A percentile compares a stretch with the other conserved stretches of the same genome.
phyloP scores from a whole-genome alignment of 2,888 invertebrate species.

The Noctua pronuba region DNA sequence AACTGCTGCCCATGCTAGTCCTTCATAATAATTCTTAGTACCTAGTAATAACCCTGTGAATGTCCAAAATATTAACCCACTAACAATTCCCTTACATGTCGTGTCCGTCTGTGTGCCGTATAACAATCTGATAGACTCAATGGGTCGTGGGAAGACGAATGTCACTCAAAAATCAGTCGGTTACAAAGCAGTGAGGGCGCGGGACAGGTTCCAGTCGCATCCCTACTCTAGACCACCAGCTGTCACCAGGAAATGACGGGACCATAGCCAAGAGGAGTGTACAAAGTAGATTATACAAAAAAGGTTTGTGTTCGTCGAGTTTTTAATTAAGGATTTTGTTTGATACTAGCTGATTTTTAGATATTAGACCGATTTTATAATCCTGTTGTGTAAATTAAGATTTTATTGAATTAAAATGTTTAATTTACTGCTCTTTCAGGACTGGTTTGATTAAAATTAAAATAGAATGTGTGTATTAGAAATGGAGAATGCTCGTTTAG shows the following conservation, averaged over 20 bases:
- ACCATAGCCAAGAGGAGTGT: slow-evolving; percentile 25
- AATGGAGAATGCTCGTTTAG: slow-evolving; percentile 17
- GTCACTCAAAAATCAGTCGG: slow-evolving; percentile 85
- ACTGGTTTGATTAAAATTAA: slow-evolving; percentile 34
- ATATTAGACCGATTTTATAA: slow-evolving; percentile 10
- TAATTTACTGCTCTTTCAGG: slow-evolving; percentile 15
- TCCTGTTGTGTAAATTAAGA: slow-evolving; percentile 33
- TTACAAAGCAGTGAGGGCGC: slow-evolving; percentile 84
- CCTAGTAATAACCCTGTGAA: slow-evolving; percentile 14
- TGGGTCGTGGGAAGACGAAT: slow-evolving; percentile 69
- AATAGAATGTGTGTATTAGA: slow-evolving; percentile 5
- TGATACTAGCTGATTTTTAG: slow-evolving; percentile 35
- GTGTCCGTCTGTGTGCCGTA: slow-evolving; percentile 67
- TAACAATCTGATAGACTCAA: slow-evolving; percentile 81
- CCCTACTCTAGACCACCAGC: slow-evolving; percentile 81
- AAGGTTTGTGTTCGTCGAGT: slow-evolving; percentile 48
- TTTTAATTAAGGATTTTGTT: slow-evolving; percentile 42
- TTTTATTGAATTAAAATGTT: slow-evolving; percentile 37
- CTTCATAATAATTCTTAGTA: neutral
- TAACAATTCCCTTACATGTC: slow-evolving; percentile 71
- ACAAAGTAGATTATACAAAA: slow-evolving; percentile 42
- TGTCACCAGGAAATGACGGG: slow-evolving; percentile 42
- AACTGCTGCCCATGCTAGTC: neutral
- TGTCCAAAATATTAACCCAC: slow-evolving; percentile 40
- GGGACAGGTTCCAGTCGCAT: slow-evolving; percentile 80